Conservation (phyloP, 2,797 vertebrate genomes). For the Cephalopachus bancanus region DNA sequence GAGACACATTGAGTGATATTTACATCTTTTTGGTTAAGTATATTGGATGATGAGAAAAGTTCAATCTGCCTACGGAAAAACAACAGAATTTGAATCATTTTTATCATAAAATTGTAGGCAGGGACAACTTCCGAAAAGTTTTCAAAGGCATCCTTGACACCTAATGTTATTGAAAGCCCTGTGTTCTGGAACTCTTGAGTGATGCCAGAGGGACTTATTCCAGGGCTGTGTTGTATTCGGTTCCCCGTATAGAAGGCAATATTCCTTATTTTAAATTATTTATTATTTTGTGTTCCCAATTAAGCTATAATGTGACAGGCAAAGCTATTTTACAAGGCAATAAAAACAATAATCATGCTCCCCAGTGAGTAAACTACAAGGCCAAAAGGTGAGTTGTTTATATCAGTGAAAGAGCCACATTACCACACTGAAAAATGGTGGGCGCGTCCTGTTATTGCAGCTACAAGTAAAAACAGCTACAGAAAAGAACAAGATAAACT, state of each 20-base stretch:
- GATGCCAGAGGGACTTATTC: background rate
- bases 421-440: conserved; percentile 75
- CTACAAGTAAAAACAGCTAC: conserved; percentile 78
- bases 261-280: conserved; percentile 78
- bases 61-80: background rate
- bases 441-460: conserved; percentile 76
- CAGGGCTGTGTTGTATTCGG: background rate
- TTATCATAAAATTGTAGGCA: background rate
- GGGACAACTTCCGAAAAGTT: background rate
- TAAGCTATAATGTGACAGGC: conserved; percentile 73
- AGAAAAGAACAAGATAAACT: conserved; percentile 80
- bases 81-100: background rate
- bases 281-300: conserved; percentile 80
- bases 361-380: conserved; percentile 72
- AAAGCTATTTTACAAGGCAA: conserved; percentile 76
- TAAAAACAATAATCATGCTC: conserved; percentile 73
- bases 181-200: background rate
- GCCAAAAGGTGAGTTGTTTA: conserved; percentile 80
- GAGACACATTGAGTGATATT: background rate
- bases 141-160: background rate
- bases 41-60: background rate
- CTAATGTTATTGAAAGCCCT: background rate
- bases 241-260: background rate
- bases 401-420: conserved; percentile 69
- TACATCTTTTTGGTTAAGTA: background rate